Evolutionary conservation across 2,888 invertebrate species (phyloP).

Genomic region (Syrphus vitripennis): DNA sequence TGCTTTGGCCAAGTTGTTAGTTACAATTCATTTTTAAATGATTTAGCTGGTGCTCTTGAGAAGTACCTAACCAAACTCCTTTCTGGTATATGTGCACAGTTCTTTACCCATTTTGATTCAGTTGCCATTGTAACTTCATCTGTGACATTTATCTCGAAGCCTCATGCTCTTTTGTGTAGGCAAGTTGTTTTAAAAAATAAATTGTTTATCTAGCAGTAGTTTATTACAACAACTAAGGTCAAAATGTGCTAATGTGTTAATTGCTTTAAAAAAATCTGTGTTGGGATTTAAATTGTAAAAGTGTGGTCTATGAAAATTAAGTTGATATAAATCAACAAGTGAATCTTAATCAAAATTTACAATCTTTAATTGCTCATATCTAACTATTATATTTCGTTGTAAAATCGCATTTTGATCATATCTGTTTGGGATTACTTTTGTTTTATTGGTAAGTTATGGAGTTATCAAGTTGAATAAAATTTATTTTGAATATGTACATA

Average conservation of each 20-base stretch:
- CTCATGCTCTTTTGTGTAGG: not conserved
- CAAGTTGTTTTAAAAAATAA: not conserved
- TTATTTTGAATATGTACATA: not conserved
- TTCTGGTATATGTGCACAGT: constrained; percentile 52
- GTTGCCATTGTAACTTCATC: constrained; percentile 78
- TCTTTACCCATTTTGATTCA: constrained; percentile 73
- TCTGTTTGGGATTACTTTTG: not conserved
- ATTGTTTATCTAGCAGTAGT: not conserved
- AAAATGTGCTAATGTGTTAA: not conserved
- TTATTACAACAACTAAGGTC: not conserved
- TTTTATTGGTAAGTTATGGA: not conserved
- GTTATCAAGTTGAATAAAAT: not conserved
- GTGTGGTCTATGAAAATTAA: not conserved
- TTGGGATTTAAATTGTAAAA: not conserved
- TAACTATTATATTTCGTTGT: not conserved
- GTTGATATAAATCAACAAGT: not conserved
- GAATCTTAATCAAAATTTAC: not conserved
- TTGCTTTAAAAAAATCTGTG: not conserved
- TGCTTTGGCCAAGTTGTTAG: not conserved
- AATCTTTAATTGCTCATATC: not conserved
- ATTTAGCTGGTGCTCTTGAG: constrained; percentile 2
- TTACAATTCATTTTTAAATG: constrained; percentile 13
- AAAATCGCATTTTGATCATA: not conserved
- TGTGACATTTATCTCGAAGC: constrained; percentile 73
- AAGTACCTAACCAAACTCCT: not conserved